These are phyloP conservation scores for Doryteuthis pealeii DNA, from an alignment of 1,140 invertebrate genomes.

Conservation along the genomic window DNA sequence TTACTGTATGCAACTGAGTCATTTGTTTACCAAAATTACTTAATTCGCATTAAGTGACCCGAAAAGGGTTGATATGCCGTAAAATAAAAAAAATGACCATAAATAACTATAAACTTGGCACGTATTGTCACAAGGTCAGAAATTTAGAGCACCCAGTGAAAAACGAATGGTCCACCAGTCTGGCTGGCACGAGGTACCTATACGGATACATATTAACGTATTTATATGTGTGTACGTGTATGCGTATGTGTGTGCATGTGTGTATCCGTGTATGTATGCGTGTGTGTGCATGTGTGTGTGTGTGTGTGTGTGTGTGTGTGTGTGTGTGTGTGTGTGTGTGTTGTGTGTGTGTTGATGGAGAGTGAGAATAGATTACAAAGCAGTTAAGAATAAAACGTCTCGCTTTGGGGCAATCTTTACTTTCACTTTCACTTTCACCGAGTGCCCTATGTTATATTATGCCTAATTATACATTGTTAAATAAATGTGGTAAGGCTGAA, in stretches of 20 bases:
- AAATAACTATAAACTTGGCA: neutral
- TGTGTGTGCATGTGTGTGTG: neutral
- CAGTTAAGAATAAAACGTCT: too few species aligned
- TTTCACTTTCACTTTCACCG: too few species aligned
- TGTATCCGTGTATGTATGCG: neutral
- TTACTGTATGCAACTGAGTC: too few species aligned
- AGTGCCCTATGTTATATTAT: too few species aligned
- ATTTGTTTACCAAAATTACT: too few species aligned
- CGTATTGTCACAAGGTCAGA: neutral
- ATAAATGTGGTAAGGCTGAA: too few species aligned
- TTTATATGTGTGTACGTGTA: neutral
- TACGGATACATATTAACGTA: neutral
- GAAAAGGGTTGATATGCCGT: too few species aligned
- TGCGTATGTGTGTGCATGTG: neutral
- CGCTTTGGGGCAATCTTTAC: too few species aligned
- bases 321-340: neutral
- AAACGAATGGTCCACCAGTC: too few species aligned
- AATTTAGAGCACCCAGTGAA: too few species aligned
- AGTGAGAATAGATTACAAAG: neutral
- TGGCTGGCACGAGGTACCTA: neutral
- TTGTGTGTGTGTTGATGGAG: neutral
- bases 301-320: constrained; percentile 5
- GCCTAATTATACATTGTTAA: too few species aligned
- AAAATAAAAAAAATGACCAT: neutral
- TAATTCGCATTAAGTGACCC: too few species aligned